These are phyloP conservation scores for Oncopeltus fasciatus DNA, from an alignment of 1,140 invertebrate species.

Conservation along the genomic window DNA sequence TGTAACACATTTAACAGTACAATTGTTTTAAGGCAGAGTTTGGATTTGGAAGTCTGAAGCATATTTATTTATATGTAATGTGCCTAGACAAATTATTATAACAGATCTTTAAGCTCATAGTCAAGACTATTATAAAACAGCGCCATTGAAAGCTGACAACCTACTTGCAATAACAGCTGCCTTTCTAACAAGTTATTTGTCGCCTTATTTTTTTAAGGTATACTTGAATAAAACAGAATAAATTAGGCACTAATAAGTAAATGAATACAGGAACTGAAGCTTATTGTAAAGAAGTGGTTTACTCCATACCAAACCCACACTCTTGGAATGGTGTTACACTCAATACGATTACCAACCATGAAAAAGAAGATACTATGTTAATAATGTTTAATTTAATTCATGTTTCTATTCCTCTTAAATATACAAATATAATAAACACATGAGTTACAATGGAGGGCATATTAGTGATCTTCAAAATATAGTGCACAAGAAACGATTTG, in stretches of 20 bases:
- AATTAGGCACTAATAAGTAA: background rate
- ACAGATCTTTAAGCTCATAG: background rate
- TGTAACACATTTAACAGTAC: background rate
- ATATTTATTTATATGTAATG: background rate
- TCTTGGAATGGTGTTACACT: background rate
- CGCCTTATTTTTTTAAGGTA: background rate
- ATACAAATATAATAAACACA: too few relatives aligned
- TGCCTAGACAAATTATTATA: background rate
- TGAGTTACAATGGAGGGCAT: too few relatives aligned
- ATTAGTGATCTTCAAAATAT: too few relatives aligned
- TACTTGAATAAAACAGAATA: background rate
- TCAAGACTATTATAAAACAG: background rate
- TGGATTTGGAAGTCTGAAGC: background rate
- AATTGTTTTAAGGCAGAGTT: background rate
- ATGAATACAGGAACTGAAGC: conserved; percentile 5
- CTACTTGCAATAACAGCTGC: background rate
- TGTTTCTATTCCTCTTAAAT: too few relatives aligned
- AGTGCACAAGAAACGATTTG: too few relatives aligned
- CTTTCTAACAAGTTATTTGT: background rate
- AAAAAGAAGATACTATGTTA: too few relatives aligned
- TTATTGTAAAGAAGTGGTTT: background rate
- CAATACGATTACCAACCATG: too few relatives aligned
- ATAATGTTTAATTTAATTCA: too few relatives aligned
- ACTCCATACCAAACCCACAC: background rate
- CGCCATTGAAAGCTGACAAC: background rate